Evolutionary conservation across 2,888 invertebrate genomes (phyloP), one percentile per base, ranked within the genome.

Genomic region (Plusia festucae): DNA sequence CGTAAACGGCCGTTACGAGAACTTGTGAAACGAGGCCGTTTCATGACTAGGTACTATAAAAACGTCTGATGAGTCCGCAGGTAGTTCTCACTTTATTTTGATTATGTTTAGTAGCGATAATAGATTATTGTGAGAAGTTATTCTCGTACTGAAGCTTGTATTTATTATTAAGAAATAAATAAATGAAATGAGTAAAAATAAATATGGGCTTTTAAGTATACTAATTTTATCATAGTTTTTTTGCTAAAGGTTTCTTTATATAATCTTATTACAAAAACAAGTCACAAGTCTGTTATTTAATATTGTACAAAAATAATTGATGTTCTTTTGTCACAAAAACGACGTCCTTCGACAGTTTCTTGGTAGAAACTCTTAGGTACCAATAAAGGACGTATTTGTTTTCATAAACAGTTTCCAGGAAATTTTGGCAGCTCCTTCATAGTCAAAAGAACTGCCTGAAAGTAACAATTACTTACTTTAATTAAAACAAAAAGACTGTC

Each of bases 1-100:
- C 87, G 86, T 88, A 87, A 87, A 85, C 76, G 76, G 61, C 53
- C 76, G 65, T 79, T 89, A 88, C 82, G 84, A 84, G 75, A 73
- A 73, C 66, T 72, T 81, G 73, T 56, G 76, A 82, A 87, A 81
- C 79, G 77, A 63, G 78, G 70, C 71, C 81, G 76, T 81, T 82
- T 82, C 82, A 83, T 79, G 80, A 74, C 74, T 68, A n/a, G n/a
- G n/a, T n/a, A 70, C 78, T 73, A 80, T 85, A 85, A 84, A n/a
- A 85, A 73, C 63, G 61, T 60, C 68, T 68, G 73, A 80, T 78
- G 76, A 76, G 71, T 61, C 70, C 64, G 62, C 63, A 73, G 76
- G 83, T 79, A 79, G 76, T 81, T 81, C 81, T 81, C 76, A 82
- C 76, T 78, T 69, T 70, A 73, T 77, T 78, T 78, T 70, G 60